Evolutionary conservation across 2,888 invertebrate genomes (phyloP).

Genomic region (Drosophila yooni): DNA sequence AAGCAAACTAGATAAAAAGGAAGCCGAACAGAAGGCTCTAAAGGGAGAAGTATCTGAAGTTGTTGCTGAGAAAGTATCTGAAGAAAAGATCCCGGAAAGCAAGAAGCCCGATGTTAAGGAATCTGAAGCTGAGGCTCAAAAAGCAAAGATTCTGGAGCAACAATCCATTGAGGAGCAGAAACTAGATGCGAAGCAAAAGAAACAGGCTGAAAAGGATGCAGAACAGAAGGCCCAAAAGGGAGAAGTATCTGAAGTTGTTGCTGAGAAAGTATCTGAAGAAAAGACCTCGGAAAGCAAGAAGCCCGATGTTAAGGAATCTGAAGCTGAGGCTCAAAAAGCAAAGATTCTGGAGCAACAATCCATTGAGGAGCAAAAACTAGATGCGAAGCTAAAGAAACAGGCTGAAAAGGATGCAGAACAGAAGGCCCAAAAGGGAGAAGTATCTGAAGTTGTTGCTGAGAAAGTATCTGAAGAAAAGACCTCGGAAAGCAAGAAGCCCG

Average conservation of each 20-base stretch:
- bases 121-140: neutral
- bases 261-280: slow-evolving; percentile 3
- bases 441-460: slow-evolving; percentile 3
- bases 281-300: neutral
- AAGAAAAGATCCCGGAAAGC: neutral
- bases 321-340: neutral
- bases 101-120: neutral
- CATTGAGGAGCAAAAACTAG: neutral
- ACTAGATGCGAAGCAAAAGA: neutral
- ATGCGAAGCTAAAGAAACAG: neutral
- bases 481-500: neutral
- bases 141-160: neutral
- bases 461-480: neutral
- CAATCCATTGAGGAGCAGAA: neutral
- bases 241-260: slow-evolving; percentile 9
- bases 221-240: neutral
- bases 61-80: slow-evolving; percentile 1
- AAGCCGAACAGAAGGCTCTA: neutral
- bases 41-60: slow-evolving; percentile 13
- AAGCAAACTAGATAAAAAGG: neutral
- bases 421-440: neutral
- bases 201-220: neutral
- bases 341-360: neutral
- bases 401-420: neutral
- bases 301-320: neutral